Evolutionary conservation across 2,797 vertebrate genomes (phyloP), one percentile per base, ranked within the genome.

Genomic region (Varecia variegata): DNA sequence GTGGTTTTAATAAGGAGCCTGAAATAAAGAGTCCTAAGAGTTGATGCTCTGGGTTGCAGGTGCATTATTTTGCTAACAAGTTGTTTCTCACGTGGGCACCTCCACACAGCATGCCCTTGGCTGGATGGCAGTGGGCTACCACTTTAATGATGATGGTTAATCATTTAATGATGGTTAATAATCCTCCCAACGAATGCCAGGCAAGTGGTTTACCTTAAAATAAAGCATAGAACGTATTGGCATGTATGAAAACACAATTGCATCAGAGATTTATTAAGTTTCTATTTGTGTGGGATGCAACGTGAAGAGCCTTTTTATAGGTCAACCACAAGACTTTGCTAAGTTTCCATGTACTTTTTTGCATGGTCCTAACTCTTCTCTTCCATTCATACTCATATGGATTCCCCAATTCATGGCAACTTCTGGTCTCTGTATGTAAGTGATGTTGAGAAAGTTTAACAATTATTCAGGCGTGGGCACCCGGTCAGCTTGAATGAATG

Each of bases 111-210:
- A 2, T 84, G 32, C 50, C 91, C 81, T 73, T 35, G 11, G 60
- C 43, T 84, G 56, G 58, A 45, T 5, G 47, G 17, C 35, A 38
- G 40, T 15, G 62, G 85, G 76, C 30, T 83, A 38, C 23, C n/a
- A 35, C 47, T 74, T 82, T 38, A n/a, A 23, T 23, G 17, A 62
- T 43, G 65, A 77, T 0, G 1, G 65, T 73, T 71, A 67, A 54
- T 86, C 56, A 58, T 87, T 92, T 62, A 88, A 88, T 56, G 62
- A 85, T 82, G 52, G n/a, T 56, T 86, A 89, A 58, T 76, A 77
- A 70, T 88, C 23, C 45, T 74, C 62, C 20, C 67, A 74, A 32
- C 35, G 11, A 50, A 56, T 45, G 54, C 40, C 17, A 58, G 40
- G 13, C 13, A 73, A 38, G 85, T 9, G 7, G 27, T 3, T 47